Base-by-base conservation (phyloP, 2,113 vertebrate genomes). In the Oncorhynchus keta region DNA sequence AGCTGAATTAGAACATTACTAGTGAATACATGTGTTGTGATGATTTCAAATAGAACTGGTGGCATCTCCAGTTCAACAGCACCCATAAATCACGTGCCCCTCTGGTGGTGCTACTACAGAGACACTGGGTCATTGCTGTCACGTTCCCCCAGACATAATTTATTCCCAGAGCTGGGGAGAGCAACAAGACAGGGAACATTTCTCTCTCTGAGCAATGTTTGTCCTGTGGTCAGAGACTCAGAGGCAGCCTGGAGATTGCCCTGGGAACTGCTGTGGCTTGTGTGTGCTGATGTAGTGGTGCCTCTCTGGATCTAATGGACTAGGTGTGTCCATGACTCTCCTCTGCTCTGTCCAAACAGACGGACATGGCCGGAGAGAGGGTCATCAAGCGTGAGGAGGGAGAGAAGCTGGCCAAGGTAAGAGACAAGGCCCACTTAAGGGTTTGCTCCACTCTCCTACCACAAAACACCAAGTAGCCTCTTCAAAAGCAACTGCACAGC, bases 331-430 rank as follows among this genome's bases (percentile, higher is more conserved):
- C 39, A 45, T 45, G 39, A 45, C 39, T 68, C 65, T 61, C n/a
- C 59, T 62, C 59, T 62, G 6, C 7, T 62, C 14, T 68, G 14
- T 16, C 13, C 13, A 30, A 30, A 32, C 94, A 99, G 98, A 94
- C 96, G 0, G 98, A 99, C 72, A 92, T 99, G 93, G 94, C 90
- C 70, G 91, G 90, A 0, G 97, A 95, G 79, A 93, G 98, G 74
- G 96, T 93, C 6, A 95, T 99, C 81, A 96, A 94, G 76, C 95
- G 72, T 0, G 97, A 99, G 81, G 98, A 99, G 0, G 98, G 97
- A 78, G 96, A 97, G 87, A 96, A 89, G 2, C 92, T 99, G 89
- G 98, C 98, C 73, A 96, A 95, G 95, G 98, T 99, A 88, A 93
- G 86, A 61, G 20, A 16, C 39, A 45, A 45, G 39, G 39, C 39